Conservation (phyloP, 2,113 vertebrate species). For the Paedocypris sp. region DNA sequence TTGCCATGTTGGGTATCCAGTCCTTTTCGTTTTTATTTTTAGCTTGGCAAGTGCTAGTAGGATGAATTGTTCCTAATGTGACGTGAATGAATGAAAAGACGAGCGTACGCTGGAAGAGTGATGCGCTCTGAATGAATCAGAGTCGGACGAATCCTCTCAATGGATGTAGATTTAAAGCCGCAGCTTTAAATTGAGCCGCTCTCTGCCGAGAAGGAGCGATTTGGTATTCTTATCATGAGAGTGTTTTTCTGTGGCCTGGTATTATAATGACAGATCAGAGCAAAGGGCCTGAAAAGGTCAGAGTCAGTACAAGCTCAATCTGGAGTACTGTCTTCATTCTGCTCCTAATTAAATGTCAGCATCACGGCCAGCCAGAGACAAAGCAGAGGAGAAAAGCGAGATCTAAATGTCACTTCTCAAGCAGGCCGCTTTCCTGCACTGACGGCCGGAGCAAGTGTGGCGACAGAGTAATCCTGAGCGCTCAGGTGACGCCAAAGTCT, state of each 20-base stretch:
- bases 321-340: conserved; percentile 52
- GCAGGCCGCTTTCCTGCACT: conserved; percentile 28
- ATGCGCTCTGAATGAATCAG: background rate
- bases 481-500: conserved; percentile 14
- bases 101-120: too few species aligned
- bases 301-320: conserved; percentile 54
- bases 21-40: too few species aligned
- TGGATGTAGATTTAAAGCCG: conserved; percentile 14
- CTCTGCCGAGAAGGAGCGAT: background rate
- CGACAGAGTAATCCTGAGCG: conserved; percentile 24
- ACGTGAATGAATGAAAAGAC: too few species aligned
- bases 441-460: conserved; percentile 22
- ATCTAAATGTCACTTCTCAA: conserved; percentile 37
- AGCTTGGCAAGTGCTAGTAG: too few species aligned
- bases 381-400: conserved; percentile 29
- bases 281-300: conserved; percentile 60
- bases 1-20: too few species aligned
- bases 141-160: background rate
- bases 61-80: too few species aligned
- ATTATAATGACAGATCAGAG: conserved; percentile 59
- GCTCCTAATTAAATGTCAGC: conserved; percentile 70
- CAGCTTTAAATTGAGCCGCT: conserved; percentile 9
- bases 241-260: conserved; percentile 35
- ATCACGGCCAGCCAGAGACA: conserved; percentile 23
- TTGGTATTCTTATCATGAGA: conserved; percentile 33